Evolutionary conservation across 2,113 vertebrate species (phyloP).

Genomic region (Chelonoidis abingdonii): DNA sequence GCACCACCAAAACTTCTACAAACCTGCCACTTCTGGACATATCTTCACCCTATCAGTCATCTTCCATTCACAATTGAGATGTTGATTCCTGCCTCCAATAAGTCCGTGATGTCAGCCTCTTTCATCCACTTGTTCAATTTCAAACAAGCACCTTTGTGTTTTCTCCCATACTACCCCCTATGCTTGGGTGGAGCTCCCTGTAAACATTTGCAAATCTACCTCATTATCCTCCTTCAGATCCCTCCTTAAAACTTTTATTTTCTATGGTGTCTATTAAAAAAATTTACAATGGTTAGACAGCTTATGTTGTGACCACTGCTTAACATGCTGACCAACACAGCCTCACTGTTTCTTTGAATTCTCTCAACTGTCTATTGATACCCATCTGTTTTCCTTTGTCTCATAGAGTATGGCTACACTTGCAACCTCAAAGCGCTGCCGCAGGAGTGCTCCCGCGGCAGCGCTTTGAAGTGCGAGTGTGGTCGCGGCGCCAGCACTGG

Average conservation of each 20-base stretch:
- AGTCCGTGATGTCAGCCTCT: not conserved
- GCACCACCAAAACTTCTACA: too few species aligned
- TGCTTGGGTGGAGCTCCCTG: not conserved
- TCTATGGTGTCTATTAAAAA: not conserved
- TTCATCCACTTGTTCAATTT: not conserved
- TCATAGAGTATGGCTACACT: not conserved
- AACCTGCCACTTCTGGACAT: not conserved
- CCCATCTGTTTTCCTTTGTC: not conserved
- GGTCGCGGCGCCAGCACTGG: too few species aligned
- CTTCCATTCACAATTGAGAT: not conserved
- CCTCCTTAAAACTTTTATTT: not conserved
- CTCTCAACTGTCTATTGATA: not conserved
- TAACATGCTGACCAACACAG: not conserved
- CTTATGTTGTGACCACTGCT: not conserved
- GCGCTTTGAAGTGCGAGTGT: too few species aligned
- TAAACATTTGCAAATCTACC: not conserved
- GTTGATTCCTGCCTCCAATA: not conserved
- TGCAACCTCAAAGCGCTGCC: too few species aligned
- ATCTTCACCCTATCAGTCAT: not conserved
- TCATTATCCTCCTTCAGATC: not conserved
- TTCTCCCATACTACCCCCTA: not conserved
- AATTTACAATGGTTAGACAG: not conserved
- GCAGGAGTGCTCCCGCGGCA: too few species aligned
- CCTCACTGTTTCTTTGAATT: not conserved
- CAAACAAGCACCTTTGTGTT: not conserved